phyloP scores from a whole-genome alignment of 2,113 vertebrate species.

The Melanerpes formicivorus region DNA sequence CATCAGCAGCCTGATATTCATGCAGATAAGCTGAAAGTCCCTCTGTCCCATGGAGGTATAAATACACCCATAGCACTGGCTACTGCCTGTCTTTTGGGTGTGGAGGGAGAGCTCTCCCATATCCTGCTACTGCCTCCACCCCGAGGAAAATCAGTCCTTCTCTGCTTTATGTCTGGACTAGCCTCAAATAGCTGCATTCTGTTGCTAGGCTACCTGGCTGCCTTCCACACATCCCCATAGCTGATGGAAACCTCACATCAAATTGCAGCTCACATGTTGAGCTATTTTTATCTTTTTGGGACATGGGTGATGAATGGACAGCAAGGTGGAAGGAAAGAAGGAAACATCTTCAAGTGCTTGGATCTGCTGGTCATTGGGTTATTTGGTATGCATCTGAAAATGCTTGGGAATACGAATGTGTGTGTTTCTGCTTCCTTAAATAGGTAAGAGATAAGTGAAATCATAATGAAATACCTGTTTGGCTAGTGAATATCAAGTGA shows the following conservation, averaged over 20 bases:
- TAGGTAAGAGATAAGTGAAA: neutral
- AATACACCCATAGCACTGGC: neutral
- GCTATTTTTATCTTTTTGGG: constrained; percentile 49
- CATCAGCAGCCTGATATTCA: neutral
- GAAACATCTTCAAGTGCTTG: neutral
- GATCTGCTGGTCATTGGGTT: neutral
- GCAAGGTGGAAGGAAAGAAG: neutral
- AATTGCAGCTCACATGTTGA: constrained; percentile 37
- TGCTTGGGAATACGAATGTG: neutral
- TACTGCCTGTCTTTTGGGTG: neutral
- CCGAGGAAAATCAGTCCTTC: neutral
- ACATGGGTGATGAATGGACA: neutral
- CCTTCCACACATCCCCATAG: constrained; percentile 44
- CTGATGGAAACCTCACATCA: constrained; percentile 42
- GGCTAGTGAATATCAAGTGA: neutral
- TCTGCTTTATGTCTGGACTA: constrained; percentile 51
- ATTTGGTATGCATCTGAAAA: neutral
- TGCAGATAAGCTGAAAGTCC: neutral
- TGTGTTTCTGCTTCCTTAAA: neutral
- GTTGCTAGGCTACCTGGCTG: constrained; percentile 79
- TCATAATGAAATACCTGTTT: neutral
- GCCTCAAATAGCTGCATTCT: constrained; percentile 52
- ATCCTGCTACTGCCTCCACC: neutral
- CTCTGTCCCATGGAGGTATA: neutral
- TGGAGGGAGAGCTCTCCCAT: neutral